A percentile compares a stretch with the other conserved stretches of the same genome.
Evolutionary conservation across 1,140 invertebrate species (phyloP).

Genomic region (Calliphora vicina): DNA sequence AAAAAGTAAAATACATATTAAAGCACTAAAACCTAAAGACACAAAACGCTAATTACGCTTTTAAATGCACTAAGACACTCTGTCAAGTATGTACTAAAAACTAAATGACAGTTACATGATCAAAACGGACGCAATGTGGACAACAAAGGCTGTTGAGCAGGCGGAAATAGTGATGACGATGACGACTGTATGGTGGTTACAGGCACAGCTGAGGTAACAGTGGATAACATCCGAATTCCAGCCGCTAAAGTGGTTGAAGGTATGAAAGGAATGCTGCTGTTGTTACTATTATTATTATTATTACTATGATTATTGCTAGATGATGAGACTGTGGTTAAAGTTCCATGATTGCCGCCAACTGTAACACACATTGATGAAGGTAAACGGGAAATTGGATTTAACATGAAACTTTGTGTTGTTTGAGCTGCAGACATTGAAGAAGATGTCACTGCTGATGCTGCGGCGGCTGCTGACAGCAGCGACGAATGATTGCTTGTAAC

Average conservation of each 20-base stretch:
- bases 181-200: background rate
- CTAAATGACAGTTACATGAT: background rate
- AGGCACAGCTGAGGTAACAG: background rate
- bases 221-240: slow-evolving; percentile 39
- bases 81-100: background rate
- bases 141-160: slow-evolving; percentile 38
- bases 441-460: background rate
- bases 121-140: slow-evolving; percentile 39
- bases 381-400: slow-evolving; percentile 27
- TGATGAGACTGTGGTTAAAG: background rate
- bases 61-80: background rate
- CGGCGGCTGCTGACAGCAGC: background rate
- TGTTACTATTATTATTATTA: background rate
- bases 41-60: background rate
- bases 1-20: background rate
- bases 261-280: slow-evolving; percentile 34
- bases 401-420: slow-evolving; percentile 11
- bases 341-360: background rate
- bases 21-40: background rate
- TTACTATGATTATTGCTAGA: background rate
- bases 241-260: slow-evolving; percentile 37
- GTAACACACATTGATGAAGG: background rate
- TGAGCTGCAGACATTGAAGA: background rate
- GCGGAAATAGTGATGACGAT: slow-evolving; percentile 30
- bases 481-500: background rate